Evolutionary conservation across 2,888 invertebrate genomes (phyloP).

Genomic region (Caenorhabditis becei): DNA sequence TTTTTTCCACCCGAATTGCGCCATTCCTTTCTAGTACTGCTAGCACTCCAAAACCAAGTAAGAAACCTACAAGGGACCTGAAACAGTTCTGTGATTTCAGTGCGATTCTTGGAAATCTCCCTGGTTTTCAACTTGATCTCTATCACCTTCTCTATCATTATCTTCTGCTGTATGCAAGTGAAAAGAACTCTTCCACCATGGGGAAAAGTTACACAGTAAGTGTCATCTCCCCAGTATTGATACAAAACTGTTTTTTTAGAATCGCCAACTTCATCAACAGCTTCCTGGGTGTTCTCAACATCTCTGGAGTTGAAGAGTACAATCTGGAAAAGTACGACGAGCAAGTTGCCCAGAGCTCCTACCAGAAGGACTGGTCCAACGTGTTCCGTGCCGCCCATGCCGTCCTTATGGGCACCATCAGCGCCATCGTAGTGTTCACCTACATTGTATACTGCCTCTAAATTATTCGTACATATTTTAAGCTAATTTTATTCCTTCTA

Average conservation of each 20-base stretch:
- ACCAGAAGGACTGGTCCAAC: constrained; percentile 76
- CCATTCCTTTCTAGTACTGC: constrained; percentile 77
- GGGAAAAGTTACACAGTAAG: constrained; percentile 74
- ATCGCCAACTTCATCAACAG: constrained; percentile 77
- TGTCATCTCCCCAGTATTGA: background rate
- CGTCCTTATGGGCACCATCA: constrained; percentile 71
- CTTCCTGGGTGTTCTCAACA: constrained; percentile 77
- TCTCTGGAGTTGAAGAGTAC: constrained; percentile 72
- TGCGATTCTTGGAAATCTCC: constrained; percentile 79
- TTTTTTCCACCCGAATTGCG: constrained; percentile 78
- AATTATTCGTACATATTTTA: constrained; percentile 15
- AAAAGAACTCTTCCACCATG: constrained; percentile 78
- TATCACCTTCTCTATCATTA: constrained; percentile 72
- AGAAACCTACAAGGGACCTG: constrained; percentile 38
- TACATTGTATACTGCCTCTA: constrained; percentile 62
- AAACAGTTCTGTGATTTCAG: constrained; percentile 62
- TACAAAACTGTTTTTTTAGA: too few species aligned
- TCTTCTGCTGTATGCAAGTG: constrained; percentile 73
- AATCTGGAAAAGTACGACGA: constrained; percentile 74
- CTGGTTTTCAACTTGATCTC: constrained; percentile 78
- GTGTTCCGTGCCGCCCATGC: constrained; percentile 80
- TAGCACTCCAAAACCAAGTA: constrained; percentile 78
- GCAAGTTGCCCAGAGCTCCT: constrained; percentile 61
- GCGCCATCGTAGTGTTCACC: constrained; percentile 75
- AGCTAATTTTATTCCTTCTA: constrained; percentile 6